Evolutionary conservation across 2,113 vertebrate genomes (phyloP).

Genomic region (Lates calcarifer): DNA sequence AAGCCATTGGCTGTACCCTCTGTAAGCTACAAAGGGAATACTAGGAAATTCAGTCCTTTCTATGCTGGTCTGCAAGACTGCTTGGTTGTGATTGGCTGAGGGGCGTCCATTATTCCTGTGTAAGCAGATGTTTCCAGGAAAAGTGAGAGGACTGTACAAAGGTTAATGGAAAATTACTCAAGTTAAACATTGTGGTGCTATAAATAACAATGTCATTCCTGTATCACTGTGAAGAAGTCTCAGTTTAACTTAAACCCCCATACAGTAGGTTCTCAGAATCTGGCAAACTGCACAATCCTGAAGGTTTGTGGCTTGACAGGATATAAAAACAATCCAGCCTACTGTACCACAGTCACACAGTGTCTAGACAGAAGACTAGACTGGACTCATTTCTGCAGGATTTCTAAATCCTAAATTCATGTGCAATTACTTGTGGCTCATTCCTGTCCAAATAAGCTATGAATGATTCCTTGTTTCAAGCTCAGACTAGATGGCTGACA

Average conservation of each 20-base stretch:
- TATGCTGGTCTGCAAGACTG: not conserved
- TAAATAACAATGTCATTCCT: conserved; percentile 40
- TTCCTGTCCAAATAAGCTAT: conserved; percentile 63
- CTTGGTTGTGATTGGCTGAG: conserved; percentile 30
- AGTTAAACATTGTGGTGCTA: conserved; percentile 37
- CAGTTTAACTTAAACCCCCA: conserved; percentile 1
- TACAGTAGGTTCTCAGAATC: conserved; percentile 42
- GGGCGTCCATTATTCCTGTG: conserved; percentile 35
- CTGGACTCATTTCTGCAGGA: conserved; percentile 67
- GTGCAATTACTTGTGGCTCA: conserved; percentile 68
- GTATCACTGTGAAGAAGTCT: conserved; percentile 2
- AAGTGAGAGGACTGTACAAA: conserved; percentile 29
- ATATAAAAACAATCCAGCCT: conserved; percentile 30
- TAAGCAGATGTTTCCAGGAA: conserved; percentile 64
- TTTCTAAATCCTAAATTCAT: conserved; percentile 76
- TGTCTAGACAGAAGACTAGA: conserved; percentile 81
- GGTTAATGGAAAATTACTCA: conserved; percentile 40
- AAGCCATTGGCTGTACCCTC: conserved; percentile 26
- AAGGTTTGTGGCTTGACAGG: conserved; percentile 36
- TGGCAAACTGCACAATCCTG: conserved; percentile 40
- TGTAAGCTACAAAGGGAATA: conserved; percentile 48
- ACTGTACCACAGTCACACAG: conserved; percentile 47
- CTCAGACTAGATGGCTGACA: conserved; percentile 48
- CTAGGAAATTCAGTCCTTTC: conserved; percentile 38
- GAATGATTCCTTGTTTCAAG: conserved; percentile 68